phyloP scores from a whole-genome alignment of 2,113 vertebrate species.

The Melanerpes aurifrons region DNA sequence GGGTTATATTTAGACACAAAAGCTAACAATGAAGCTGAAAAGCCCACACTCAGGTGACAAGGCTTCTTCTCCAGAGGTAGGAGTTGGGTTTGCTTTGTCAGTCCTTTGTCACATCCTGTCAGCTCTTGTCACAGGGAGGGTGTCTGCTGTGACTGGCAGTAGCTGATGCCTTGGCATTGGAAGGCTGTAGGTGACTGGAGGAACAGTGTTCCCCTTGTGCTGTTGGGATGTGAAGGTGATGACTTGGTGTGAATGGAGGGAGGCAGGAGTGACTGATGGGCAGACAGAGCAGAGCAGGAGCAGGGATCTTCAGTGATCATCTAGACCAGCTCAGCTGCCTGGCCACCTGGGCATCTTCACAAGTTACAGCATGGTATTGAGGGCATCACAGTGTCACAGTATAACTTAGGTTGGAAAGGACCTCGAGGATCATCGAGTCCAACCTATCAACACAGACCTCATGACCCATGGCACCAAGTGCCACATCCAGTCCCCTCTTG shows the following conservation, averaged over 20 bases:
- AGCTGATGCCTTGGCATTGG: background rate
- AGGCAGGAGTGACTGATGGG: background rate
- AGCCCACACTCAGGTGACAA: background rate
- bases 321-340: no score
- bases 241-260: background rate
- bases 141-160: background rate
- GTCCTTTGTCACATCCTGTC: background rate
- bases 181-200: background rate
- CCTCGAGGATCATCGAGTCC: no score
- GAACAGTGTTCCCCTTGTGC: background rate
- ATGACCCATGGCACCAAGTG: no score
- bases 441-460: no score
- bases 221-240: background rate
- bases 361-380: no score
- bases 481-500: no score
- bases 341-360: no score
- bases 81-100: background rate
- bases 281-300: no score
- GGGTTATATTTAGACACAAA: background rate
- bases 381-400: no score
- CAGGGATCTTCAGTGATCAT: no score
- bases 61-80: background rate
- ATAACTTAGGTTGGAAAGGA: no score
- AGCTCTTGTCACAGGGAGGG: background rate
- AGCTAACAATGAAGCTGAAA: background rate